Evolutionary conservation across 2,888 invertebrate genomes (phyloP).

Genomic region (Caenorhabditis sp.): DNA sequence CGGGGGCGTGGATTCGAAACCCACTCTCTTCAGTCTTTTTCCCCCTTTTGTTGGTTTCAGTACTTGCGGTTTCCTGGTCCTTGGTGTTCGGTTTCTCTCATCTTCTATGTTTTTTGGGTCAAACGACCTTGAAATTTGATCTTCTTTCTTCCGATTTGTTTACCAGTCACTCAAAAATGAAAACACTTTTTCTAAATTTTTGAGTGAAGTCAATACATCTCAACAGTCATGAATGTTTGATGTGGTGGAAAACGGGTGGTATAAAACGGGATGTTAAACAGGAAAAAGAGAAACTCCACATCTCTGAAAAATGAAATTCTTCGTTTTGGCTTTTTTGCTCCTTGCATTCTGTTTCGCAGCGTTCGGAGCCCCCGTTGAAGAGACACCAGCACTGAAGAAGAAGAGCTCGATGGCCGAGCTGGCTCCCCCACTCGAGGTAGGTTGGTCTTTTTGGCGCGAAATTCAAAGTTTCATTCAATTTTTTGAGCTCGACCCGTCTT

Average conservation of each 20-base stretch:
- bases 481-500: slow-evolving; percentile 30
- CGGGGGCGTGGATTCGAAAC: slow-evolving; percentile 92
- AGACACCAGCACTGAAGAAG: neutral
- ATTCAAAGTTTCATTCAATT: neutral
- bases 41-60: slow-evolving; percentile 1
- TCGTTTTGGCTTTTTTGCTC: neutral
- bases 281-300: too few species aligned
- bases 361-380: neutral
- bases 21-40: slow-evolving; percentile 85
- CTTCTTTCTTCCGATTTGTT: neutral
- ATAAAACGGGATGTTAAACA: neutral
- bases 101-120: neutral
- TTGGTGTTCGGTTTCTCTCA: neutral
- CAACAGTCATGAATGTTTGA: slow-evolving; percentile 14
- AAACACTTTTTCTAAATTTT: slow-evolving; percentile 27
- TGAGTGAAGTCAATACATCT: neutral
- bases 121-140: slow-evolving; percentile 2
- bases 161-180: slow-evolving; percentile 17
- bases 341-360: neutral
- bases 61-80: neutral
- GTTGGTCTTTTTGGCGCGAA: neutral
- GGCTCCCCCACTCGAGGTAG: slow-evolving; percentile 14
- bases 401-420: slow-evolving; percentile 12
- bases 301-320: neutral
- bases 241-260: neutral